Evolutionary conservation across 2,113 vertebrate genomes (phyloP).

Genomic region (Patagioenas fasciata): DNA sequence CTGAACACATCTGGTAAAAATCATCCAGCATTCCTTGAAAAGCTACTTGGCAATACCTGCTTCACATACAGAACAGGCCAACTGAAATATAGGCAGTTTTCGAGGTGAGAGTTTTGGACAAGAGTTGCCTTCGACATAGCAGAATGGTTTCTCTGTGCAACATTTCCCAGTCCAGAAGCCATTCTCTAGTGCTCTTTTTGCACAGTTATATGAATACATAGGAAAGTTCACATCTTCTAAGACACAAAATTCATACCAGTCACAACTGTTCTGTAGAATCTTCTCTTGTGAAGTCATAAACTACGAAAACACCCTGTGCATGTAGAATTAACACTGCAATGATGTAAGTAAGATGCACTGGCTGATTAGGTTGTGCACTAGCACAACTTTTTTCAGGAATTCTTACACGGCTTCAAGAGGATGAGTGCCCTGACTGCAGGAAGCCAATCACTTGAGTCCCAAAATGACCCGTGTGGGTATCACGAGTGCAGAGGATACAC

Average conservation of each 20-base stretch:
- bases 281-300: not conserved
- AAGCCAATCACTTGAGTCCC: not conserved
- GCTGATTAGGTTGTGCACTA: not conserved
- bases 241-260: not conserved
- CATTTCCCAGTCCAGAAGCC: not conserved
- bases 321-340: not conserved
- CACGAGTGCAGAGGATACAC: not conserved
- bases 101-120: conserved; percentile 10
- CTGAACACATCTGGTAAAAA: conserved; percentile 25
- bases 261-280: not conserved
- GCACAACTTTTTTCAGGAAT: not conserved
- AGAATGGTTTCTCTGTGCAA: not conserved
- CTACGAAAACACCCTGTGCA: not conserved
- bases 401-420: not conserved
- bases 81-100: not conserved
- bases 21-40: conserved; percentile 7
- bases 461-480: not conserved
- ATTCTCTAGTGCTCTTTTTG: not conserved
- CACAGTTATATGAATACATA: not conserved
- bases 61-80: not conserved
- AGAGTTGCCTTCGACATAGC: not conserved
- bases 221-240: not conserved
- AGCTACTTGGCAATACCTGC: not conserved
- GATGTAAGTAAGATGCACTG: not conserved
- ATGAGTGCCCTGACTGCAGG: not conserved